Evolutionary conservation across 2,113 vertebrate species (phyloP).

Genomic region (Elephas maximus): DNA sequence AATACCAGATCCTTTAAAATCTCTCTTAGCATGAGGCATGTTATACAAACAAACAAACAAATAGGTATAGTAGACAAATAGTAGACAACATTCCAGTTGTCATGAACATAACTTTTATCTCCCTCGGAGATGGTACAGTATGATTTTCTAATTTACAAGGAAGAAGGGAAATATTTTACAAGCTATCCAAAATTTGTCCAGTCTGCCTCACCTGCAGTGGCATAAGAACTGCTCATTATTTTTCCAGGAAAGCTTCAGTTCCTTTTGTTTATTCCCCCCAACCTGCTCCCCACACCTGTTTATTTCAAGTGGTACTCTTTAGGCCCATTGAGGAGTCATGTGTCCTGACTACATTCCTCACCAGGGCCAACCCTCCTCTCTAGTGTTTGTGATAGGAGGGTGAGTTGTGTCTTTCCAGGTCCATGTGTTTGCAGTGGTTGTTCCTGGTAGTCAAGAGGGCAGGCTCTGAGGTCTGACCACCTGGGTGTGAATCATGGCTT

Average conservation of each 20-base stretch:
- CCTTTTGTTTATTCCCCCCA: not conserved
- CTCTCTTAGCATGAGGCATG: not conserved
- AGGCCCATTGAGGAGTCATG: fast-evolving
- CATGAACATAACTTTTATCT: not conserved
- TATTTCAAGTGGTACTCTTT: not conserved
- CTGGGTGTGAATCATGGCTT: not conserved
- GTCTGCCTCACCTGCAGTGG: not conserved
- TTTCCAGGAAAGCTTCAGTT: not conserved
- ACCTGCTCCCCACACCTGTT: not conserved
- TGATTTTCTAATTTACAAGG: not conserved
- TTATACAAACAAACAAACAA: not conserved
- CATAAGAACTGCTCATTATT: not conserved
- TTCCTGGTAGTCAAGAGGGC: too few species aligned
- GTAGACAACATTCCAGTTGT: not conserved
- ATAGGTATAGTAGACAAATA: too few species aligned
- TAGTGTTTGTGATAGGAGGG: not conserved
- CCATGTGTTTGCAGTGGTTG: not conserved
- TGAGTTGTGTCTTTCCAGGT: not conserved
- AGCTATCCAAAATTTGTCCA: too few species aligned
- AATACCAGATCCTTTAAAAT: not conserved
- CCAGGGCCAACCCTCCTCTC: not conserved
- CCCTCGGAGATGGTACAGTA: too few species aligned
- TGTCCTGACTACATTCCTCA: not conserved
- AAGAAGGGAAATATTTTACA: not conserved
- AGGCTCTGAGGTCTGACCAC: not conserved